Evolutionary conservation across 1,140 invertebrate species (phyloP), one percentile per base, ranked within the genome.

Genomic region (Mercenaria mercenaria): DNA sequence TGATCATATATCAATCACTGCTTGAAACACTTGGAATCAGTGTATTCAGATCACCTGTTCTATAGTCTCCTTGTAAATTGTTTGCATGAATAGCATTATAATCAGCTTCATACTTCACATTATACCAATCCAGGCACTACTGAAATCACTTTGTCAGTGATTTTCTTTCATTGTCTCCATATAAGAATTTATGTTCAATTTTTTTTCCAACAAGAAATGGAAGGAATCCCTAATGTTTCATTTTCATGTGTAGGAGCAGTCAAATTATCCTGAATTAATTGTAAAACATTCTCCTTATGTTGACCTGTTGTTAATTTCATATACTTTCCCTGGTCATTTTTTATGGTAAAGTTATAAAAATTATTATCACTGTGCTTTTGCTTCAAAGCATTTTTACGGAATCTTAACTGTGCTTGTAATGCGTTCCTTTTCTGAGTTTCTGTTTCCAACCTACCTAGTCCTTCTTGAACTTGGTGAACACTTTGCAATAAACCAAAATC

Each of bases 401-500:
- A 82, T 11, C 18, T 59, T 26, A 82, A 15, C 43, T 84, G 61
- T 11, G 41, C 61, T 39, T 84, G 59, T 34, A 84, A 47, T 13
- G 81, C 61, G 13, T 84, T 47, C 29, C 61, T 84, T 39, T 47
- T 84, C 37, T 84, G n/a, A 13, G 15, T 29, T n/a, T 26, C 82
- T 15, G 4, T 50, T 39, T 52, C 20, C 6, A 84, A 26, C 47
- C 39, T 64, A 15, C 29, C 29, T 13, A 83, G 59, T 0, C 52
- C 37, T 64, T 39, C 59, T 61, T n/a, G n/a, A n/a, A 83, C 52
- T 8, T 69, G 11, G 13, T 59, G 34, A 15, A 20, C 64, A 69
- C 52, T 43, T 50, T 84, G 82, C 82, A 59, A 84, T 6, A 69
- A 64, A 26, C 61, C 61, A 84, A n/a, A 69, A 50, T 47, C 69